These are phyloP conservation scores for Xenopus borealis DNA, from an alignment of 2,113 vertebrate genomes.

Conservation along the genomic window DNA sequence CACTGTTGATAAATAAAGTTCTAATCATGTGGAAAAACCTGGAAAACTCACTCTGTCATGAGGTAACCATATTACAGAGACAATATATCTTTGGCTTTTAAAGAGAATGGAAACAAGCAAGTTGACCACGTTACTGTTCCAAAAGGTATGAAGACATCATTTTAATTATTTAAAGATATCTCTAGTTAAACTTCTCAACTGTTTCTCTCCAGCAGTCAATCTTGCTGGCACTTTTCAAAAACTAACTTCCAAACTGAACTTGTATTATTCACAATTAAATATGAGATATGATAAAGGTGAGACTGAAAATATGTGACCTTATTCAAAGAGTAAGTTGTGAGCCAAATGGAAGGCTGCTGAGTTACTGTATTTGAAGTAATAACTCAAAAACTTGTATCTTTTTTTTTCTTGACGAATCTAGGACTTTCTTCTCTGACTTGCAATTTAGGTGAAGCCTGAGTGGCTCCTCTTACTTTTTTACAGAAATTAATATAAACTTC, in stretches of 20 bases:
- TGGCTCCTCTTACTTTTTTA: neutral
- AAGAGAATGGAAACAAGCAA: slow-evolving; percentile 41
- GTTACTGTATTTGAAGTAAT: neutral
- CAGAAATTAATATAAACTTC: too few relatives aligned
- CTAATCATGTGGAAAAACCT: slow-evolving; percentile 22
- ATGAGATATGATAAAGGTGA: slow-evolving; percentile 29
- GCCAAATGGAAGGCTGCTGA: neutral
- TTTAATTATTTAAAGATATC: slow-evolving; percentile 43
- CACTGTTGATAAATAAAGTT: slow-evolving; percentile 27
- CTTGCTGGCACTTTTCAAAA: slow-evolving; percentile 29
- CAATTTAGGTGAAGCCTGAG: too few relatives aligned
- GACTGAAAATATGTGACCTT: slow-evolving; percentile 28
- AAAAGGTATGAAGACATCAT: slow-evolving; percentile 39
- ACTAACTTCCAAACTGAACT: slow-evolving; percentile 17
- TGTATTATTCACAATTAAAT: slow-evolving; percentile 36
- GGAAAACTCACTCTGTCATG: slow-evolving; percentile 34
- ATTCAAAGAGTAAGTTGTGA: slow-evolving; percentile 19
- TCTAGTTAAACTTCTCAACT: slow-evolving; percentile 27
- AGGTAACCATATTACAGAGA: slow-evolving; percentile 35
- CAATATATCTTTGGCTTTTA: slow-evolving; percentile 39
- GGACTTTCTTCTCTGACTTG: neutral
- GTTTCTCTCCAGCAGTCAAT: slow-evolving; percentile 31
- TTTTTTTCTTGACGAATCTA: neutral
- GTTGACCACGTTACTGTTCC: slow-evolving; percentile 27
- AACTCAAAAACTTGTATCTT: neutral